Evolutionary conservation across 2,888 invertebrate species (phyloP), one percentile per base, ranked within the genome.

Genomic region (Mamestra brassicae): DNA sequence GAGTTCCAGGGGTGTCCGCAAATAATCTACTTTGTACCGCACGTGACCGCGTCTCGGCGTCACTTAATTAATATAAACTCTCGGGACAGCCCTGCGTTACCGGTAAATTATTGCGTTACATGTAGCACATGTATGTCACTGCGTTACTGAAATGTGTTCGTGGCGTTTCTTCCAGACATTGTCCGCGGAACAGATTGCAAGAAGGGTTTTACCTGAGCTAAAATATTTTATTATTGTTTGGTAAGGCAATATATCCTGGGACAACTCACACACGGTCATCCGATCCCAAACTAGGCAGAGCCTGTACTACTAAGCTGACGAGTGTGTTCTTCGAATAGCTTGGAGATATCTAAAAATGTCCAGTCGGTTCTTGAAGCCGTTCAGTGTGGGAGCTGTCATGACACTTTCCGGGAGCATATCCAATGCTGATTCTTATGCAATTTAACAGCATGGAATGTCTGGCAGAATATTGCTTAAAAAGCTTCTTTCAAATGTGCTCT

Each of bases 1-100:
- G 87, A 84, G 85, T 80, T 83, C 83, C 84, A 87, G 88, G 89
- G 90, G 88, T 89, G 88, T 88, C 87, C 87, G 84, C 87, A 89
- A 89, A 91, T 92, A 92, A 93, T 92, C 90, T 91, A 92, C 89
- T 93, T 91, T 92, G 90, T 72, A 81, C 71, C 73, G 91, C 81
- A 91, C 92, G 93, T 93, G 93, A 92, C 90, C 86, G 84, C 84
- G 88, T 80, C 80, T 71, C 71, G 58, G 78, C 78, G 80, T 78
- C 86, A 85, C 88, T 90, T 92, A 92, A 92, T 92, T 92, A 92
- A 92, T 92, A 92, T 91, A 89, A 92, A 91, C 91, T 89, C 89
- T 85, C 77, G 82, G 77, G 81, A 81, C 87, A 88, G 81, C 87
- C 87, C 87, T 87, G 71, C 65, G 69, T 67, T 73, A 71, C 74